A percentile compares a stretch with the other conserved stretches of the same genome.
phyloP scores from a whole-genome alignment of 2,113 vertebrate species.

The Lycaon pictus region DNA sequence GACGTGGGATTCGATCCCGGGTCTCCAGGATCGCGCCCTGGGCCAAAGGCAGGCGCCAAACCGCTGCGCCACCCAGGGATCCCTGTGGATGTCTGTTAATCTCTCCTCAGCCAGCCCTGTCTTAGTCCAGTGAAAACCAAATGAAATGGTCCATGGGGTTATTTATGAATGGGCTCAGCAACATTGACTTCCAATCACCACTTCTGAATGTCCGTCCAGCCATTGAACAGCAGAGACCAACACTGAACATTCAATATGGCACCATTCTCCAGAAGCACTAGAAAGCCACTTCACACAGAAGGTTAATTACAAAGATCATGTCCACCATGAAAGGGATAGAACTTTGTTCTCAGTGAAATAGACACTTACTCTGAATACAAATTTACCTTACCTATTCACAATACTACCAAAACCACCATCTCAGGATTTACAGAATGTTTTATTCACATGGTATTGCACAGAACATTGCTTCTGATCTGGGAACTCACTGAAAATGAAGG shows the following conservation, averaged over 20 bases:
- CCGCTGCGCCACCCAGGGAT: too few relatives aligned
- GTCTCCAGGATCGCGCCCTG: too few relatives aligned
- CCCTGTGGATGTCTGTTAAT: not conserved
- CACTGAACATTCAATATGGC: not conserved
- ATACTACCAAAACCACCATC: not conserved
- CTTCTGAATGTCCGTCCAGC: not conserved
- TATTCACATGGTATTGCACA: not conserved
- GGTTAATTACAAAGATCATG: not conserved
- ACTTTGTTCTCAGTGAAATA: conserved; percentile 25
- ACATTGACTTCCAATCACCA: not conserved
- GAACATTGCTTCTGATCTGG: not conserved
- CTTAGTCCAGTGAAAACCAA: not conserved
- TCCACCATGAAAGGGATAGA: not conserved
- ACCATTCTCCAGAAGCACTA: not conserved
- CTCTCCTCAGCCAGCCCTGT: not conserved
- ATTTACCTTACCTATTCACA: not conserved
- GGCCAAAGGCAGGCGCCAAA: too few relatives aligned
- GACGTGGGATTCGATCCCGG: too few relatives aligned
- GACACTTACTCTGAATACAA: not conserved
- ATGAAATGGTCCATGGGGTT: not conserved
- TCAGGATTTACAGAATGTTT: not conserved
- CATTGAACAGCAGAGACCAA: not conserved
- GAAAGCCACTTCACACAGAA: not conserved
- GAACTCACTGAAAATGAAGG: conserved; percentile 13
- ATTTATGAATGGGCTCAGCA: not conserved